These are phyloP conservation scores for Enchytraeus crypticus DNA, from an alignment of 2,888 invertebrate species.

Conservation along the genomic window DNA sequence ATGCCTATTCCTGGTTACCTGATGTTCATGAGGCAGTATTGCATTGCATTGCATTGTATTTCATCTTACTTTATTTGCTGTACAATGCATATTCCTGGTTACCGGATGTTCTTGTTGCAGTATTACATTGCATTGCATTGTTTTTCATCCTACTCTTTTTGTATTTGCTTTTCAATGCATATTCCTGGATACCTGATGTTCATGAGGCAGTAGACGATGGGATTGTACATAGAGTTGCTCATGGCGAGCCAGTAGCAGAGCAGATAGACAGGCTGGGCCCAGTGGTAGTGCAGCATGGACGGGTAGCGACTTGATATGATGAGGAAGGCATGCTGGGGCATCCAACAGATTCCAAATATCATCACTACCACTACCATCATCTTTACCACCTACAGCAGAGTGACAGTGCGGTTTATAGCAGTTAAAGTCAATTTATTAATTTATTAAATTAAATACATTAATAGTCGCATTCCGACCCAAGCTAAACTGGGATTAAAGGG, in stretches of 20 bases:
- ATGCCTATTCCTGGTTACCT: no score
- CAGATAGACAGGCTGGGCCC: conserved; percentile 71
- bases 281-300: conserved; percentile 62
- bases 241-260: conserved; percentile 77
- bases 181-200: conserved; percentile 93
- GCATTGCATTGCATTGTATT: no score
- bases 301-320: conserved; percentile 62
- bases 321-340: conserved; percentile 88
- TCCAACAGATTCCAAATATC: conserved; percentile 90
- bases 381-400: conserved; percentile 87
- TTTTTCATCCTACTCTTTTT: no score
- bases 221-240: conserved; percentile 97
- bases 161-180: no score
- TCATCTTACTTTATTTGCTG: neutral
- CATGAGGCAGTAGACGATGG: conserved; percentile 95
- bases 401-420: no score
- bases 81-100: conserved; percentile 30
- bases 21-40: no score
- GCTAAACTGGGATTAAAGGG: no score
- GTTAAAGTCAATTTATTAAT: no score
- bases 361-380: conserved; percentile 85
- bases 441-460: no score
- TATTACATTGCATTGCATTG: conserved; percentile 96
- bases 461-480: no score
- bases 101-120: conserved; percentile 96